Evolutionary conservation across 2,797 vertebrate genomes (phyloP).

Genomic region (Syndactyla subalaris): DNA sequence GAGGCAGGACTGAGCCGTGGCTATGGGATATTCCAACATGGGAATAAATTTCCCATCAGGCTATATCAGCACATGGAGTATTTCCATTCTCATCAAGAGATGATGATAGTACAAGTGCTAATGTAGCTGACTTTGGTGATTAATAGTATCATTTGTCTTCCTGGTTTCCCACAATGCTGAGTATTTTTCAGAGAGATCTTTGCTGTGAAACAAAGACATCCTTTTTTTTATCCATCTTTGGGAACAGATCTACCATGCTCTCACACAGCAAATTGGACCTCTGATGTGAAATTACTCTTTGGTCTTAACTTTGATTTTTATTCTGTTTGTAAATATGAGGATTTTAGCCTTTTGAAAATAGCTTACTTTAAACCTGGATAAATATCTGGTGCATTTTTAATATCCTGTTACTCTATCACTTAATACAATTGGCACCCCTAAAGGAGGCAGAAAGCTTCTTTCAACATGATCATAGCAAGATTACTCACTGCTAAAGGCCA

Average conservation of each 20-base stretch:
- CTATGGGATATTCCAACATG: background rate
- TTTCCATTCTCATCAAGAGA: background rate
- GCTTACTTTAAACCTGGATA: conserved; percentile 18
- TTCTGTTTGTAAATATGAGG: background rate
- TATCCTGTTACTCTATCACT: background rate
- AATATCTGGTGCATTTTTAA: background rate
- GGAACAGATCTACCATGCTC: background rate
- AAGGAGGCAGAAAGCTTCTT: background rate
- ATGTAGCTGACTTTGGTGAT: background rate
- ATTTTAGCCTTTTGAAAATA: background rate
- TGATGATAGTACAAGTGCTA: background rate
- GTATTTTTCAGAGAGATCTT: background rate
- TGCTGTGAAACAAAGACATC: background rate
- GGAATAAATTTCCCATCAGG: background rate
- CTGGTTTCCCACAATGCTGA: background rate
- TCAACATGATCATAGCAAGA: background rate
- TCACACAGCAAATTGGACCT: background rate
- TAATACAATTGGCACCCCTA: background rate
- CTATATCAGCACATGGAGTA: background rate
- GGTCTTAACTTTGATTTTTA: background rate
- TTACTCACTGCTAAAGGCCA: background rate
- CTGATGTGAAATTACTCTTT: background rate
- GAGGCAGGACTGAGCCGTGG: background rate
- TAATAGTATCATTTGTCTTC: background rate
- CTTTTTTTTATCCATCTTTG: background rate